A percentile compares a stretch with the other conserved stretches of the same genome.
phyloP scores from a whole-genome alignment of 1,140 invertebrate genomes.

The Phymastichus coffea region DNA sequence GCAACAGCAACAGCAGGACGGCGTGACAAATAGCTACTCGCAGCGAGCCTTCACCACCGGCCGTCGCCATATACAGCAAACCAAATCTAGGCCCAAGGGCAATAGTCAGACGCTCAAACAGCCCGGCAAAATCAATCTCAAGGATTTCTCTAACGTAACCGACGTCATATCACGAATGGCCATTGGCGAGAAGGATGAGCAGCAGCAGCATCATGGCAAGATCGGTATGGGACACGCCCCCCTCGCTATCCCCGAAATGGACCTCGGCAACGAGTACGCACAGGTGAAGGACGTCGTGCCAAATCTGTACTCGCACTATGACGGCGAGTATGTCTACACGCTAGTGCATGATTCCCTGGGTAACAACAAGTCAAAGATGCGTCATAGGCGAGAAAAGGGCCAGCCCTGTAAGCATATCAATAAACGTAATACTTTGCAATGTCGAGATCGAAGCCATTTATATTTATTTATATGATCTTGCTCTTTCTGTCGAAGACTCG shows the following conservation, averaged over 20 bases:
- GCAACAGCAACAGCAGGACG: conserved; percentile 49
- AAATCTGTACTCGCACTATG: conserved; percentile 60
- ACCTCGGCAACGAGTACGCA: conserved; percentile 69
- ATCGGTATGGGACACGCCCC: conserved; percentile 69
- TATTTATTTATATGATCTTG: conserved; percentile 10
- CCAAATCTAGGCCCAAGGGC: conserved; percentile 69
- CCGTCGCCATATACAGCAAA: conserved; percentile 64
- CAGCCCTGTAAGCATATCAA: conserved; percentile 63
- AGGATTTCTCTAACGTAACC: conserved; percentile 84
- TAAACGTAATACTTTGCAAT: conserved; percentile 1
- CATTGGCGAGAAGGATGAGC: conserved; percentile 62
- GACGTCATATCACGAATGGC: conserved; percentile 81
- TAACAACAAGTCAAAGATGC: conserved; percentile 61
- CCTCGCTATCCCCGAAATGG: conserved; percentile 77
- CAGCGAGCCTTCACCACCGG: conserved; percentile 83
- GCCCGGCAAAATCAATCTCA: conserved; percentile 87
- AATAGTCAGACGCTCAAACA: conserved; percentile 83
- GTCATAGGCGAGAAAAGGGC: conserved; percentile 65
- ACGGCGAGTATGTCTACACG: conserved; percentile 64
- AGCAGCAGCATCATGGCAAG: too few species aligned
- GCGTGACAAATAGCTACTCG: conserved; percentile 65
- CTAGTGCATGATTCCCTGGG: conserved; percentile 65
- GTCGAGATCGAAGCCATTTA: too few species aligned
- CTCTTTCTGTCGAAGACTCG: conserved; percentile 26
- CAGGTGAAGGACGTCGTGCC: conserved; percentile 67